These are phyloP conservation scores for Montipora foliosa DNA, from an alignment of 64 coral and sea anemone genomes.

Conservation along the genomic window DNA sequence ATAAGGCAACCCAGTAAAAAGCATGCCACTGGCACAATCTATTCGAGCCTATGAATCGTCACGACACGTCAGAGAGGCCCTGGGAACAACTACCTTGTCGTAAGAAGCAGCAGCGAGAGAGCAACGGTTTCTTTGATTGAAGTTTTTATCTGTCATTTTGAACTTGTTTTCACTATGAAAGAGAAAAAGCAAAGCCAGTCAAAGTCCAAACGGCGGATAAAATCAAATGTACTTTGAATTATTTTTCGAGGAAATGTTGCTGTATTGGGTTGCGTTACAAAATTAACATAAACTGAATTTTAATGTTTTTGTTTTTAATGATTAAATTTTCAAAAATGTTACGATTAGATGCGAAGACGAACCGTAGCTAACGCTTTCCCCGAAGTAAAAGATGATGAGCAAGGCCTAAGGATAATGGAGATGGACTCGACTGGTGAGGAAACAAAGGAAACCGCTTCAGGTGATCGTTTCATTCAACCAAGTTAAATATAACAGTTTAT, in stretches of 20 bases:
- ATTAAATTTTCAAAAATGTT: not conserved
- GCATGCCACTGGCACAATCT: too few species aligned
- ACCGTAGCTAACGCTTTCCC: not conserved
- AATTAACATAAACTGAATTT: not conserved
- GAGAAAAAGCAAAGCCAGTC: not conserved
- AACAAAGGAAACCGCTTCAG: not conserved
- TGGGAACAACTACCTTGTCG: too few species aligned
- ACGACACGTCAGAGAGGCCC: too few species aligned
- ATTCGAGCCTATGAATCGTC: too few species aligned
- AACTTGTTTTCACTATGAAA: not conserved
- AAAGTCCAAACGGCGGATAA: not conserved
- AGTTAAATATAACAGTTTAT: too few species aligned
- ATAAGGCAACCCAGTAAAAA: too few species aligned
- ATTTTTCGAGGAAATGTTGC: not conserved
- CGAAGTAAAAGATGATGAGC: not conserved
- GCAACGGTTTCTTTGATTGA: too few species aligned
- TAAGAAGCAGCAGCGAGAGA: too few species aligned
- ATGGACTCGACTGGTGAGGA: not conserved
- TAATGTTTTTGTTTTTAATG: too few species aligned
- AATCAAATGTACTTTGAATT: constrained; percentile 1
- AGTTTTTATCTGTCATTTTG: too few species aligned
- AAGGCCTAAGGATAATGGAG: not conserved
- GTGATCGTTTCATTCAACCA: not conserved
- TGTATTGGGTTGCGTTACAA: not conserved
- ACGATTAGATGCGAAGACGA: not conserved